These are phyloP conservation scores for Pungitius pungitius DNA, from an alignment of 2,113 vertebrate genomes.

Conservation along the genomic window DNA sequence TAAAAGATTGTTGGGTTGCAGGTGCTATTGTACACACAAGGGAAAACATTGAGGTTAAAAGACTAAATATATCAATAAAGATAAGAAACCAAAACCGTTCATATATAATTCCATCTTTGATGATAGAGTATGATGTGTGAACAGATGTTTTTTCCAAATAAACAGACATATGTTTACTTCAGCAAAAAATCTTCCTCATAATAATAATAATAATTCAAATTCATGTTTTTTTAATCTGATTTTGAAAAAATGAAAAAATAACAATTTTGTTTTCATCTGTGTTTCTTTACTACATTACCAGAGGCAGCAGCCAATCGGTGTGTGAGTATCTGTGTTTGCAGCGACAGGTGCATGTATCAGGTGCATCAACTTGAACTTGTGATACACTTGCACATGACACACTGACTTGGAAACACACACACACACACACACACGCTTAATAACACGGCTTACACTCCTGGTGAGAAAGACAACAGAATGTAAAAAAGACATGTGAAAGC, in stretches of 20 bases:
- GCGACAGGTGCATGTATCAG: neutral
- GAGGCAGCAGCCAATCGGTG: neutral
- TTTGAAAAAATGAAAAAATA: no score
- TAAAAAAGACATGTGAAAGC: constrained; percentile 18
- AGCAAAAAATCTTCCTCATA: neutral
- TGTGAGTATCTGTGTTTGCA: neutral
- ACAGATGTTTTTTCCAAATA: neutral
- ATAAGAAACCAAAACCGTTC: neutral
- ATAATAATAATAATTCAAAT: no score
- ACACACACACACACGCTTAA: neutral
- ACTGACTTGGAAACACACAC: neutral
- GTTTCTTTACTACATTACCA: no score
- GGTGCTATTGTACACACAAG: neutral
- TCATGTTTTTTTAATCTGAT: no score
- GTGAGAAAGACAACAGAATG: neutral
- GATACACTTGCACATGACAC: neutral
- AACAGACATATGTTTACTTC: neutral
- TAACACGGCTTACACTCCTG: neutral
- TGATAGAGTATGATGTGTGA: neutral
- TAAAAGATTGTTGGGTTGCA: neutral
- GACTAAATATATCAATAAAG: no score
- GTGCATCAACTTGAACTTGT: neutral
- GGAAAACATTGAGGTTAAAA: neutral
- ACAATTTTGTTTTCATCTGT: no score
- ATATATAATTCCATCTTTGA: neutral